Conservation (phyloP, 2,113 vertebrate genomes). For the Lampris megalopsis region DNA sequence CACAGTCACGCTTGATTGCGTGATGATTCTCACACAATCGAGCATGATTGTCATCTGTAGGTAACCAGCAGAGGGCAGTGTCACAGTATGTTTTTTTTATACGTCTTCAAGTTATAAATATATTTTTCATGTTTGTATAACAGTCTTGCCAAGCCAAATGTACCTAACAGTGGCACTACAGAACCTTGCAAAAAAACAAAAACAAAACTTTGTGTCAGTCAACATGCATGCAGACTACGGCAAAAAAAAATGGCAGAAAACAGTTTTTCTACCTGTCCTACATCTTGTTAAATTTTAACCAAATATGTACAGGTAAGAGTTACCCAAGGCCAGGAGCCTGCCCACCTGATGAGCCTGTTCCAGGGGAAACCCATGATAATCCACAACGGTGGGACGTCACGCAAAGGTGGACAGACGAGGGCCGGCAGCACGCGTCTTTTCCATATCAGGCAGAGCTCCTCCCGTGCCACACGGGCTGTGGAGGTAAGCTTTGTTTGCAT, state of each 20-base stretch:
- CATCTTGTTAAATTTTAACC: background rate
- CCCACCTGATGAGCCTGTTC: slow-evolving; percentile 86
- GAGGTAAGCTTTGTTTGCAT: slow-evolving; percentile 71
- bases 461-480: slow-evolving; percentile 75
- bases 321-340: slow-evolving; percentile 84
- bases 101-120: background rate
- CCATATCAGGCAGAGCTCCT: slow-evolving; percentile 83
- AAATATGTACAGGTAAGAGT: slow-evolving; percentile 79
- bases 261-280: too few relatives aligned
- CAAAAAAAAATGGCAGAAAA: too few relatives aligned
- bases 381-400: slow-evolving; percentile 81
- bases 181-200: too few relatives aligned
- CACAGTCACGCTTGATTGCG: too few relatives aligned
- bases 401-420: slow-evolving; percentile 74
- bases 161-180: too few relatives aligned
- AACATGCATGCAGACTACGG: too few relatives aligned
- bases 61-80: slow-evolving; percentile 62
- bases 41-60: too few relatives aligned
- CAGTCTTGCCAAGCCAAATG: too few relatives aligned
- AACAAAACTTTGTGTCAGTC: too few relatives aligned
- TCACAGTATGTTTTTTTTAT: background rate
- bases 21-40: too few relatives aligned
- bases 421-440: slow-evolving; percentile 76
- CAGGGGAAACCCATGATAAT: slow-evolving; percentile 83
- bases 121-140: too few relatives aligned